Percentiles rank a stretch among this genome's conserved stretches.
Evolutionary conservation across 2,113 vertebrate genomes (phyloP).

Genomic region (Cyprinodon variegatus): DNA sequence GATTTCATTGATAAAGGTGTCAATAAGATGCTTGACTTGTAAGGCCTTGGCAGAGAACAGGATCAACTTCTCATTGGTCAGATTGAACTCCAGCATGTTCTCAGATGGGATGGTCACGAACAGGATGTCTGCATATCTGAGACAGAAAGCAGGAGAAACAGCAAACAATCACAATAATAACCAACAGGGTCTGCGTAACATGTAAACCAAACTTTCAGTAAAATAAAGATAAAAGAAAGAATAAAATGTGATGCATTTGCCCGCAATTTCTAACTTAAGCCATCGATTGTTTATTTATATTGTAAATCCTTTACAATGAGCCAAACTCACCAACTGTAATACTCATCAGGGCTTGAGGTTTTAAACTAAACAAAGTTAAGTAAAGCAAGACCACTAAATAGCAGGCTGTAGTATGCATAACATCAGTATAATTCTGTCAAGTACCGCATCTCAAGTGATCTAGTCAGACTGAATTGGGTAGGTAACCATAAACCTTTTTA

Average conservation of each 20-base stretch:
- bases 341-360: too few relatives aligned
- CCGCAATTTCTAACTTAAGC: too few relatives aligned
- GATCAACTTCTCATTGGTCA: conserved; percentile 92
- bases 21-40: conserved; percentile 92
- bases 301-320: neutral
- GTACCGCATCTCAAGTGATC: too few relatives aligned
- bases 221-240: neutral
- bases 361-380: too few relatives aligned
- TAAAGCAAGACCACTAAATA: too few relatives aligned
- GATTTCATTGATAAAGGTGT: conserved; percentile 91
- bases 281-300: neutral
- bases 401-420: too few relatives aligned
- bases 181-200: neutral
- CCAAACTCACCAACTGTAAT: neutral
- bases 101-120: conserved; percentile 92
- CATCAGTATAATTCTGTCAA: too few relatives aligned
- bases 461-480: too few relatives aligned
- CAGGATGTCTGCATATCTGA: conserved; percentile 91
- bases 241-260: neutral
- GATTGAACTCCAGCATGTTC: conserved; percentile 97
- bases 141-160: neutral
- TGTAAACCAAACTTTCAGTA: neutral
- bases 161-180: neutral
- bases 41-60: conserved; percentile 93
- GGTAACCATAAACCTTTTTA: too few relatives aligned